phyloP scores from a whole-genome alignment of 2,888 invertebrate genomes.

The Megaustenia siamemsis region DNA sequence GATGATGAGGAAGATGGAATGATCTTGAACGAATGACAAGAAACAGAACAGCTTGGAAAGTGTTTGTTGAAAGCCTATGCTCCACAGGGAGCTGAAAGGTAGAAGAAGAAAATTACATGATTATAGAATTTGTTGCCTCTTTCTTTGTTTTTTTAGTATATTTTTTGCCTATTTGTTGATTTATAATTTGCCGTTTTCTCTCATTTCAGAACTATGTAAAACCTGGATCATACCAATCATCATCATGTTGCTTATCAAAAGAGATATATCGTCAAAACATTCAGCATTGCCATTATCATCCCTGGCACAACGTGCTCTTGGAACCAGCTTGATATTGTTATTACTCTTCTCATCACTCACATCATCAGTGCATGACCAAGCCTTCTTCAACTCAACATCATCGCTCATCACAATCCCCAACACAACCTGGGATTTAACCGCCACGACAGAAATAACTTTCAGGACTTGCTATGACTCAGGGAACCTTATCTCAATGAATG shows the following conservation, averaged over 20 bases:
- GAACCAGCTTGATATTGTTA: background rate
- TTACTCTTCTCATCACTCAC: background rate
- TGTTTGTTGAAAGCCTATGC: no score
- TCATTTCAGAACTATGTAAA: background rate
- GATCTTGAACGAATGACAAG: no score
- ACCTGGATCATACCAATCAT: background rate
- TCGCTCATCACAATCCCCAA: constrained; percentile 42
- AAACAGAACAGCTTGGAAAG: no score
- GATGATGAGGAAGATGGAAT: no score
- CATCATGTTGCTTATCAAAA: background rate
- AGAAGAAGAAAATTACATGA: no score
- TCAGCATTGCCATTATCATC: background rate
- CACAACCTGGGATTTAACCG: constrained; percentile 42
- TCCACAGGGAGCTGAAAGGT: no score
- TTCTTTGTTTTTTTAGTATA: background rate
- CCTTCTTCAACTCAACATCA: constrained; percentile 50
- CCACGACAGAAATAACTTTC: constrained; percentile 46
- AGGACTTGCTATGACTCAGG: constrained; percentile 47
- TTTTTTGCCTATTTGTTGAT: background rate
- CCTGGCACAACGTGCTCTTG: background rate
- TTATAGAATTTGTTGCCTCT: background rate
- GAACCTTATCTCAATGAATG: constrained; percentile 31
- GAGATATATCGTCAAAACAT: no score
- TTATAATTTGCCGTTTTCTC: background rate
- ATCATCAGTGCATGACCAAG: background rate